Conservation (phyloP, 2,797 vertebrate species). For the Mormyrus hasselquistii region DNA sequence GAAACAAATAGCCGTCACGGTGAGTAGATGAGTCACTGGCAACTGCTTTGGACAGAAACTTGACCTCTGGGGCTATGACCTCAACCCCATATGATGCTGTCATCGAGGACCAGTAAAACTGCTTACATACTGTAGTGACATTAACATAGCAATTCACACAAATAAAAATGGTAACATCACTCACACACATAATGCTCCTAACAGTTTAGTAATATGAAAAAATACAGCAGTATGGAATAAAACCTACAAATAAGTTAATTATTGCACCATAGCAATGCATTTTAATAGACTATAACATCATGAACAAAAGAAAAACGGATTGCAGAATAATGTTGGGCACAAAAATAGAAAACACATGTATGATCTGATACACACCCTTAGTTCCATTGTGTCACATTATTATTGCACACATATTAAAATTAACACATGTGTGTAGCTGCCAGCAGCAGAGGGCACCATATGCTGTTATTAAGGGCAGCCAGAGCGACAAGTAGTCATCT, state of each 20-base stretch:
- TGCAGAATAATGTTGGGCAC: not conserved
- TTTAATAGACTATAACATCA: not conserved
- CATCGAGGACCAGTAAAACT: not conserved
- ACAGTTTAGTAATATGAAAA: not conserved
- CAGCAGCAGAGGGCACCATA: not conserved
- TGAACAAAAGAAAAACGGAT: not conserved
- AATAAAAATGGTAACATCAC: not conserved
- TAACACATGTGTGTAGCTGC: not conserved
- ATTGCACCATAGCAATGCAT: not conserved
- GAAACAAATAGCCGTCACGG: not conserved
- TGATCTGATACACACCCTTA: not conserved
- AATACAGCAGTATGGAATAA: not conserved
- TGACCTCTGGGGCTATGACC: not conserved
- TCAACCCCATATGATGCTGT: not conserved
- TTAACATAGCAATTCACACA: not conserved
- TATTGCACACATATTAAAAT: not conserved
- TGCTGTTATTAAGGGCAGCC: not conserved
- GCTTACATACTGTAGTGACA: not conserved
- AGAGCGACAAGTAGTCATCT: not conserved
- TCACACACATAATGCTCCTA: not conserved
- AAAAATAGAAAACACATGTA: not conserved
- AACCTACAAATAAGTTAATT: not conserved
- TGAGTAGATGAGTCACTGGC: not conserved
- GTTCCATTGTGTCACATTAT: not conserved
- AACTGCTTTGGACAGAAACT: not conserved